These are phyloP conservation scores for Microcebus tavaratra DNA, from an alignment of 2,113 vertebrate genomes.

Conservation along the genomic window DNA sequence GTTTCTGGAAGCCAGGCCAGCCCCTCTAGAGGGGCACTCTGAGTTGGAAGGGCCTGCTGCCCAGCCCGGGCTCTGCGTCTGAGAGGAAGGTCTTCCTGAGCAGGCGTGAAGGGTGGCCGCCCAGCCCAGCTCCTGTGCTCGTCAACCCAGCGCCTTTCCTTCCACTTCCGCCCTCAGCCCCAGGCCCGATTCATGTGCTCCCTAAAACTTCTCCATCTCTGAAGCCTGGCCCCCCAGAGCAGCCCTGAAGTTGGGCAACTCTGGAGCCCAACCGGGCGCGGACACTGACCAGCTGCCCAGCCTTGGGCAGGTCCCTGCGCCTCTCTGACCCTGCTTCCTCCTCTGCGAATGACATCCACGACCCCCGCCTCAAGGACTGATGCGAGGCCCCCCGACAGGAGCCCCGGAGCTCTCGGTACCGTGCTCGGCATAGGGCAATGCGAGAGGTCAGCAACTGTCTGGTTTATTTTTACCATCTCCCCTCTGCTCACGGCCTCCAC, in stretches of 20 bases:
- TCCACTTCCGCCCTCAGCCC: background rate
- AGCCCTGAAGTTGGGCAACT: background rate
- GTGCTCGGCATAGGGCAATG: background rate
- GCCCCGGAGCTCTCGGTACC: background rate
- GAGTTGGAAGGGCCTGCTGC: background rate
- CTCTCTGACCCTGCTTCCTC: background rate
- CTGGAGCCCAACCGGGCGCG: background rate
- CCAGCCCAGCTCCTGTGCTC: background rate
- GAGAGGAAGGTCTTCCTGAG: background rate
- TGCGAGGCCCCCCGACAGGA: background rate
- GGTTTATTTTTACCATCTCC: background rate
- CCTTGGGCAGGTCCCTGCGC: background rate
- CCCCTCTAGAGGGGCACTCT: background rate
- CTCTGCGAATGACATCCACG: background rate
- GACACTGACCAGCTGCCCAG: background rate
- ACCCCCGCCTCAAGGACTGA: background rate
- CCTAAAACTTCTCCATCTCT: background rate
- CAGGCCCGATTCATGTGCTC: background rate
- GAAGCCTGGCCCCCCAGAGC: background rate
- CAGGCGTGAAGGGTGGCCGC: background rate
- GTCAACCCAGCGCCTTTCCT: background rate
- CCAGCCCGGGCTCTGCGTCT: background rate
- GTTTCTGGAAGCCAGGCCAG: background rate
- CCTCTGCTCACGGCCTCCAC: background rate
- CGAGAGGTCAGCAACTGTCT: background rate